Base-by-base conservation (phyloP, 2,797 vertebrate species). In the Gambusia yucatana region DNA sequence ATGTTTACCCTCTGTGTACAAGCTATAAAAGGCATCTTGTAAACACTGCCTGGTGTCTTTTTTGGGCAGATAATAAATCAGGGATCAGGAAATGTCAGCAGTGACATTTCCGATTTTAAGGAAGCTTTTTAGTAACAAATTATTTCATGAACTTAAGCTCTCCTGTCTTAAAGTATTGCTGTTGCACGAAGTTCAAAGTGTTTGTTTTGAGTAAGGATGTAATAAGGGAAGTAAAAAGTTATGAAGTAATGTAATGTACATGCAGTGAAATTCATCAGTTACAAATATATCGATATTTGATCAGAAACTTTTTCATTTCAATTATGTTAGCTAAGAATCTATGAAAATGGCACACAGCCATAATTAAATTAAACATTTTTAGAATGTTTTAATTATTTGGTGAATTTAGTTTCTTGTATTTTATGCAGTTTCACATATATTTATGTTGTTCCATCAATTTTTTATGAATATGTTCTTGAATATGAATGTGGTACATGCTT, bases 31-130 rank as follows among this genome's bases (percentile, higher is more conserved):
- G 57, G 41, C 36, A 75, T 22, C 59, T 2, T 65, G 52, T 17
- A 50, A 67, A 73, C n/a, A 59, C 9, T 69, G 69, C 39, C 13
- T 33, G 57, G 73, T 30, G 30, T 47, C 41, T 55, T 79, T 47
- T 76, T 57, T 73, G 33, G 77, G n/a, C 20, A 77, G 25, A 70
- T 25, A 61, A 61, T 72, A 39, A 79, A 76, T 76, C 33, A 41
- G 11, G 39, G 25, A 47, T 30, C 25, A 9, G 47, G 11, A 8
- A 25, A 75, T 52, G 50, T 52, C 22, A 9, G 50, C 20, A 52
- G 22, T 52, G 50, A 52, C 22, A 46, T 16, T 41, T 61, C 14
- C 14, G 6, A 33, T 33, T 61, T 33, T 30, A 33, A 61, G 59
- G 30, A 16, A 33, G 30, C 30, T 61, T 61, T 61, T 61, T 61